Evolutionary conservation across 1,140 invertebrate species (phyloP).

Genomic region (Drosophila obscura): DNA sequence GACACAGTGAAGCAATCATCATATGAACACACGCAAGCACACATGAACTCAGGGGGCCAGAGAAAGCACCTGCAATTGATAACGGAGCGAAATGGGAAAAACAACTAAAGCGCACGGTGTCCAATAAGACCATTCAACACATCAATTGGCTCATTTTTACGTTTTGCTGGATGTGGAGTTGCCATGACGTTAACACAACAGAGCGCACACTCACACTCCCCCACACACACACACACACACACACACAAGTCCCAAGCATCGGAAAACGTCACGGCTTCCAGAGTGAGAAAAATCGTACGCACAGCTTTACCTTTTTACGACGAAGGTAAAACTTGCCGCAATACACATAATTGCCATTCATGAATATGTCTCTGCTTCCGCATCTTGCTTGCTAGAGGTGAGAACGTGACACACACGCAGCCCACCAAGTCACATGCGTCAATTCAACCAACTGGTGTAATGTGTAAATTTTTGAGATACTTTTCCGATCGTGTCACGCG

Average conservation of each 20-base stretch:
- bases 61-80: constrained; percentile 69
- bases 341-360: constrained; percentile 77
- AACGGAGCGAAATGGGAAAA: constrained; percentile 63
- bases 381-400: constrained; percentile 47
- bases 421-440: too few species aligned
- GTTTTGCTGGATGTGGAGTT: constrained; percentile 79
- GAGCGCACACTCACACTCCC: constrained; percentile 29
- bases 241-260: constrained; percentile 44
- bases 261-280: constrained; percentile 79
- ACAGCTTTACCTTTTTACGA: constrained; percentile 58
- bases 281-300: constrained; percentile 71
- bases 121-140: constrained; percentile 78
- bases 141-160: constrained; percentile 77
- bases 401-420: constrained; percentile 27
- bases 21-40: neutral
- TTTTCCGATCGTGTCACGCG: constrained; percentile 29
- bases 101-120: constrained; percentile 69
- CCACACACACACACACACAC: constrained; percentile 14
- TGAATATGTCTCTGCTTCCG: constrained; percentile 74
- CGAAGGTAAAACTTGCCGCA: constrained; percentile 58
- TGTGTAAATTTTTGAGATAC: too few species aligned
- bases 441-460: too few species aligned
- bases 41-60: constrained; percentile 15
- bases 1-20: too few species aligned
- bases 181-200: constrained; percentile 67